Evolutionary conservation across 2,797 vertebrate genomes (phyloP).

Genomic region (Atherinosoma microstoma): DNA sequence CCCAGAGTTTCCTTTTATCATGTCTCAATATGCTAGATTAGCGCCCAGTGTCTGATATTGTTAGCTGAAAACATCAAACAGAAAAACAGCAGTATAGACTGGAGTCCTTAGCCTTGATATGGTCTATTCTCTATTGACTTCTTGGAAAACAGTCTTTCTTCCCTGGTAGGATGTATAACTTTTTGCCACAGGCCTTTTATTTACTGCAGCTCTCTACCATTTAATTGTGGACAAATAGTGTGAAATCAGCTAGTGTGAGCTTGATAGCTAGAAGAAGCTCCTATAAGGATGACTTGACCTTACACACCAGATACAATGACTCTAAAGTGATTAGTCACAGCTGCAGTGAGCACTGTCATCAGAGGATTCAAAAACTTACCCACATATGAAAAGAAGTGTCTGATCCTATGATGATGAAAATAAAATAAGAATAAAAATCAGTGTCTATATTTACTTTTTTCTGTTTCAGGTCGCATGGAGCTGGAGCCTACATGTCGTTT

Average conservation of each 20-base stretch:
- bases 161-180: constrained; percentile 3
- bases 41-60: not conserved
- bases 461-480: not conserved
- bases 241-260: constrained; percentile 11
- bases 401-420: not conserved
- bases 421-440: not conserved
- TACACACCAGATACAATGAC: constrained; percentile 27
- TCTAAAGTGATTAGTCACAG: constrained; percentile 10
- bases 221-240: constrained; percentile 21
- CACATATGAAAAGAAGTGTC: not conserved
- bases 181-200: constrained; percentile 24
- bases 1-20: constrained; percentile 12
- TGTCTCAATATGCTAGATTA: constrained; percentile 12
- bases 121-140: constrained; percentile 8
- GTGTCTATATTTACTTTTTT: not conserved
- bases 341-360: constrained; percentile 4
- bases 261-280: constrained; percentile 6
- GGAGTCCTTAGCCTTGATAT: not conserved
- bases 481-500: not conserved
- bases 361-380: not conserved
- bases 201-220: constrained; percentile 21
- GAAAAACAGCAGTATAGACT: constrained; percentile 12
- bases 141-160: constrained; percentile 21
- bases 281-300: constrained; percentile 4
- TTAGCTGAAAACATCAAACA: constrained; percentile 33